Evolutionary conservation across 2,797 vertebrate genomes (phyloP).

Genomic region (Anguilla obscura): DNA sequence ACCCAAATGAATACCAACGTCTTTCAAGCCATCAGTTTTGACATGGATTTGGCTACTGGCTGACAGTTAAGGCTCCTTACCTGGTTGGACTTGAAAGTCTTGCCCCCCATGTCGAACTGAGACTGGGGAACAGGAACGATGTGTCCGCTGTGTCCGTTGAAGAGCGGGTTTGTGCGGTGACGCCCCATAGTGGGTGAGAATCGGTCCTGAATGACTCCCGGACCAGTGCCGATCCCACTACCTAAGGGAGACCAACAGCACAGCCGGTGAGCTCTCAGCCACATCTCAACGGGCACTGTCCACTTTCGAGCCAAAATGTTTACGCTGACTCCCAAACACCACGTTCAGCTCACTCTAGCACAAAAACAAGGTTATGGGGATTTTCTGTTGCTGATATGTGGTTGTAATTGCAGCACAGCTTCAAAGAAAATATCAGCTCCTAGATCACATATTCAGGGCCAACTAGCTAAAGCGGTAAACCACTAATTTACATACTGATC

Average conservation of each 20-base stretch:
- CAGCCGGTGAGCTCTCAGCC: not conserved
- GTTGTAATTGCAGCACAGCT: not conserved
- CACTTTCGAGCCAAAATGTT: not conserved
- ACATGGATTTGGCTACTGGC: not conserved
- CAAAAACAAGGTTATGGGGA: not conserved
- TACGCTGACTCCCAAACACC: not conserved
- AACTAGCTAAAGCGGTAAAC: not conserved
- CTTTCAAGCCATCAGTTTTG: not conserved
- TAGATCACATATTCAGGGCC: not conserved
- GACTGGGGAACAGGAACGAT: slow-evolving; percentile 85
- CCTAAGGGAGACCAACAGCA: slow-evolving; percentile 65
- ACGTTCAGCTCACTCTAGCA: not conserved
- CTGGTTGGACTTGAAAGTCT: slow-evolving; percentile 96
- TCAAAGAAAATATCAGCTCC: not conserved
- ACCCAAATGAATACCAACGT: not conserved
- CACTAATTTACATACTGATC: not conserved
- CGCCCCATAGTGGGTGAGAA: slow-evolving; percentile 98
- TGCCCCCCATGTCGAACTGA: slow-evolving; percentile 91
- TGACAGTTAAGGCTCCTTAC: slow-evolving; percentile 60
- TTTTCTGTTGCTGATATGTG: not conserved
- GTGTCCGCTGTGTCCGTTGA: slow-evolving; percentile 92
- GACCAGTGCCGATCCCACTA: slow-evolving; percentile 96
- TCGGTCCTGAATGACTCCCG: slow-evolving; percentile 98
- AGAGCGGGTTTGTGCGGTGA: slow-evolving; percentile 96
- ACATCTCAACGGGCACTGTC: not conserved